These are phyloP conservation scores for Styela clava DNA, from an alignment of 23 tunicate genomes.

Conservation along the genomic window DNA sequence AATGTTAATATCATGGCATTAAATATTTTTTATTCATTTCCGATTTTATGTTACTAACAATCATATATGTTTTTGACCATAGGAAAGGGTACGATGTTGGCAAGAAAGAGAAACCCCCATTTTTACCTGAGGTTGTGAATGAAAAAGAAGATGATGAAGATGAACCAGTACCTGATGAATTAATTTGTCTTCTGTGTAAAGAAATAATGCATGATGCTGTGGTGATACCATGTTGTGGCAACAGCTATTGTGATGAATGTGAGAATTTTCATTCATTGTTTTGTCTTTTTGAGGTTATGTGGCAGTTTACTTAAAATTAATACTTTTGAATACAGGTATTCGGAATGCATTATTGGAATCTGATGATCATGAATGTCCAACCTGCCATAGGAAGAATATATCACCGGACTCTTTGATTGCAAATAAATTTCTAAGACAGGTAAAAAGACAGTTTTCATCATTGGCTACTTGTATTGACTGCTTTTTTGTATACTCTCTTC, in stretches of 20 bases:
- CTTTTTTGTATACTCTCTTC: no score
- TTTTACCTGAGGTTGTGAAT: slow-evolving; percentile 44
- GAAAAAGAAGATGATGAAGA: slow-evolving; percentile 69
- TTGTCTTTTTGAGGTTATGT: neutral
- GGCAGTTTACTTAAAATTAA: neutral
- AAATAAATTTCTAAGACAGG: slow-evolving; percentile 83
- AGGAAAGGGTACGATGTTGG: slow-evolving; percentile 94
- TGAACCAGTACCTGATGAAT: slow-evolving; percentile 89
- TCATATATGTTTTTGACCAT: no score
- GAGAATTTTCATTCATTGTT: slow-evolving; percentile 4
- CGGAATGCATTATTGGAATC: slow-evolving; percentile 83
- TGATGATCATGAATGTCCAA: slow-evolving; percentile 84
- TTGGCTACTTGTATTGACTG: no score
- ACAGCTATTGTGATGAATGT: slow-evolving; percentile 93
- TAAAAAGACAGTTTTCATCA: neutral
- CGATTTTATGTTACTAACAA: no score
- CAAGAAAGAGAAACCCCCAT: slow-evolving; percentile 93
- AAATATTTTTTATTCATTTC: no score
- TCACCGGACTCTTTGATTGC: slow-evolving; percentile 88
- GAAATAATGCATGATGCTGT: slow-evolving; percentile 87
- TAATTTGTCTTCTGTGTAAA: slow-evolving; percentile 77
- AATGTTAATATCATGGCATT: no score
- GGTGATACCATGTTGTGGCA: slow-evolving; percentile 88
- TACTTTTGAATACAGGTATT: slow-evolving; percentile 58
- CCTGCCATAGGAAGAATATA: slow-evolving; percentile 64